phyloP scores from a whole-genome alignment of 2,113 vertebrate species.

The Ivindomyrus marchei region DNA sequence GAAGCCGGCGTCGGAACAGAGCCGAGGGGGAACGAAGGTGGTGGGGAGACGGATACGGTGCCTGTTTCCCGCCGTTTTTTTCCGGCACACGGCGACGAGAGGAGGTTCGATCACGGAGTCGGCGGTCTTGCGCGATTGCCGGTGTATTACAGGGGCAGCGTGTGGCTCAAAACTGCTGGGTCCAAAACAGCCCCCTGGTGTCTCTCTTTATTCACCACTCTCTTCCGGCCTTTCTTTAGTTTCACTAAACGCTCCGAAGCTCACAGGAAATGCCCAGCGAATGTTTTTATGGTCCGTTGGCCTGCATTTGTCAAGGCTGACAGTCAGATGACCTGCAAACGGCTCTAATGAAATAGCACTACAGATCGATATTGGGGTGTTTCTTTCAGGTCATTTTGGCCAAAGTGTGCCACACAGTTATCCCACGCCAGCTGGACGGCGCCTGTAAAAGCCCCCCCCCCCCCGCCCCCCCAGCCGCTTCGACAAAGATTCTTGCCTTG shows the following conservation, averaged over 20 bases:
- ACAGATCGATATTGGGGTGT: not conserved
- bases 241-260: not conserved
- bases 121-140: not conserved
- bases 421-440: not conserved
- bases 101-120: not conserved
- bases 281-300: not conserved
- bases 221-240: not conserved
- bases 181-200: conserved; percentile 26
- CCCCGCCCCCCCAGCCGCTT: not conserved
- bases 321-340: not conserved
- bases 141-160: not conserved
- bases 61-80: too few relatives aligned
- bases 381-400: not conserved
- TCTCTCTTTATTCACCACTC: not conserved
- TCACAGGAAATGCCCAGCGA: not conserved
- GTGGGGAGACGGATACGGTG: not conserved
- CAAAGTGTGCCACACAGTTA: not conserved
- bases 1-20: not conserved
- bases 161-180: not conserved
- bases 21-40: not conserved
- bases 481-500: not conserved
- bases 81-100: not conserved
- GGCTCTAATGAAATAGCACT: not conserved
- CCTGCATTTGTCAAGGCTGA: not conserved
- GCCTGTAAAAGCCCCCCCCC: not conserved